Evolutionary conservation across 2,797 vertebrate species (phyloP).

Genomic region (Liparis tanakae): DNA sequence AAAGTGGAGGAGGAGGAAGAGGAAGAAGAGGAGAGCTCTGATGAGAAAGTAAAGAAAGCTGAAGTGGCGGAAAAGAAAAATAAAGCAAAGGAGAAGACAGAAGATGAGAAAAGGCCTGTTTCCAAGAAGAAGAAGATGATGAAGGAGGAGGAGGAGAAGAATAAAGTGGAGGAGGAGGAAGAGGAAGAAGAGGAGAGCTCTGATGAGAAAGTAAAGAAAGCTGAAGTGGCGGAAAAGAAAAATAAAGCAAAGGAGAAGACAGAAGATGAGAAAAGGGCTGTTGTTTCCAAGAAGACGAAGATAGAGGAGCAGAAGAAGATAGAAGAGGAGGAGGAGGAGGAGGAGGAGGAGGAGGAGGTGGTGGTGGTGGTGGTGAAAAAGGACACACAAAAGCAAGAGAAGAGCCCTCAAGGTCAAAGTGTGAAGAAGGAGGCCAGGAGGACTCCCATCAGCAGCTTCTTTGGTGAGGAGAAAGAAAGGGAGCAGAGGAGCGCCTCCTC

Average conservation of each 20-base stretch:
- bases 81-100: conserved; percentile 45
- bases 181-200: conserved; percentile 13
- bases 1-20: conserved; percentile 22
- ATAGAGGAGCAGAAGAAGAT: conserved; percentile 21
- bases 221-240: conserved; percentile 54
- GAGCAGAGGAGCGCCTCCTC: conserved; percentile 57
- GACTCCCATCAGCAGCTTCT: conserved; percentile 86
- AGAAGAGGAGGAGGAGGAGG: conserved; percentile 19
- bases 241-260: conserved; percentile 52
- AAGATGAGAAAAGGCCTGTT: conserved; percentile 54
- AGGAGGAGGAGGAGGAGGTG: conserved; percentile 3
- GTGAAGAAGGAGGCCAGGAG: conserved; percentile 71
- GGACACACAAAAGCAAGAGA: conserved; percentile 38
- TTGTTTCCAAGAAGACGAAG: conserved; percentile 21
- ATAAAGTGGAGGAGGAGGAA: conserved; percentile 7
- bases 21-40: conserved; percentile 42
- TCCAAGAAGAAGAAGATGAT: conserved; percentile 20
- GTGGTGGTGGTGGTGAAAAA: conserved; percentile 50
- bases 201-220: conserved; percentile 55
- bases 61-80: conserved; percentile 58
- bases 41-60: conserved; percentile 54
- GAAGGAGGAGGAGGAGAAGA: conserved; percentile 31
- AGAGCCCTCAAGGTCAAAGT: conserved; percentile 64
- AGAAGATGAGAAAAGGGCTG: conserved; percentile 54
- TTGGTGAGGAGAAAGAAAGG: conserved; percentile 79